Evolutionary conservation across 2,888 invertebrate genomes (phyloP), one percentile per base, ranked within the genome.

Genomic region (Pogonocherus hispidulus): DNA sequence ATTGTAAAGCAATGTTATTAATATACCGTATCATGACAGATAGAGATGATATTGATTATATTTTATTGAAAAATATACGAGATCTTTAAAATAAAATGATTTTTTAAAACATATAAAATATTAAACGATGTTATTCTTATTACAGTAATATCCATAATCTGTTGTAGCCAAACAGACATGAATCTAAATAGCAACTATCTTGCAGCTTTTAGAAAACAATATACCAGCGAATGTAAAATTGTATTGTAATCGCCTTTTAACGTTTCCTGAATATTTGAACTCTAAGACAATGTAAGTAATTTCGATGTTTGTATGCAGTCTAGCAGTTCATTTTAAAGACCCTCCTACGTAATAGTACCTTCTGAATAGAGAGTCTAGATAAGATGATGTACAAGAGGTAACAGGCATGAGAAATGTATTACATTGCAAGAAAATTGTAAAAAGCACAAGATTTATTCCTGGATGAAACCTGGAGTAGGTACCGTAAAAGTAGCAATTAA

Each of bases 301-400:
- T 32, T 37, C 20, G 41, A 19, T 41, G 55, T 18, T 41, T 37
- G 32, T 19, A 49, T 9, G 3, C 23, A 51, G 47, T n/a, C 23
- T 37, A 8, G 55, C 20, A 41, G 20, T 55, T 55, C 37, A 55
- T 55, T 55, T 41, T 37, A 55, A 55, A 19, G 35, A 55, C 20
- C 41, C 41, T 49, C 19, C 9, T 20, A 18, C n/a, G 20, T 55
- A 18, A 32, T 20, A 32, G 32, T 9, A 41, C 19, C 64, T 20
- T 59, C 73, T 69, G 71, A 67, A 54, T 23, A 18, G 9, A 35
- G 35, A 73, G 49, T 22, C 8, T n/a, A 51, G 22, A 23, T 23
- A 67, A 73, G 66, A 63, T 70, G 69, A 73, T 74, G 73, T 65
- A 32, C 44, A 66, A n/a, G n/a, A n/a, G n/a, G n/a, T n/a, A n/a